phyloP scores from a whole-genome alignment of 2,113 vertebrate species.

The Parus major region DNA sequence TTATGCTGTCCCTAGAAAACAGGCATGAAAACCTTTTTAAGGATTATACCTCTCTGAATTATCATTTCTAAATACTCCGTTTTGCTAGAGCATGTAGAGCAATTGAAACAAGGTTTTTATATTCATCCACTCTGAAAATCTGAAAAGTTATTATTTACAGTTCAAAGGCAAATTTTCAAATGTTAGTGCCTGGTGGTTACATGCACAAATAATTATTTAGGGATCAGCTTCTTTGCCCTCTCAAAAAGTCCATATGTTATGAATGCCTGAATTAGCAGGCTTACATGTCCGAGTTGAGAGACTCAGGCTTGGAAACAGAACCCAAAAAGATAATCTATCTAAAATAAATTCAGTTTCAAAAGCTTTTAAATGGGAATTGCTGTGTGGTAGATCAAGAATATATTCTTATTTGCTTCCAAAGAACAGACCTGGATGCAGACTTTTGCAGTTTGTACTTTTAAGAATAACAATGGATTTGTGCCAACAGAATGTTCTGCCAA shows the following conservation, averaged over 20 bases:
- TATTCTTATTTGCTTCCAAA: background rate
- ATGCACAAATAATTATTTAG: background rate
- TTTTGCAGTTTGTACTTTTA: background rate
- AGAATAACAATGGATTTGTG: background rate
- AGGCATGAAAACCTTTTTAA: background rate
- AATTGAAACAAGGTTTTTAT: background rate
- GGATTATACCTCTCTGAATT: background rate
- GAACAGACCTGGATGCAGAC: background rate
- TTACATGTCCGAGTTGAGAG: background rate
- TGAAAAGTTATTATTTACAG: background rate
- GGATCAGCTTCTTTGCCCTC: background rate
- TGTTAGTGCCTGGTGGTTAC: background rate
- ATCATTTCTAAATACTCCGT: background rate
- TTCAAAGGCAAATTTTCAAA: background rate
- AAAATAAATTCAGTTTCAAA: background rate
- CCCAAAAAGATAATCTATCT: background rate
- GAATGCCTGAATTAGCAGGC: background rate
- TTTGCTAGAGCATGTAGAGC: background rate
- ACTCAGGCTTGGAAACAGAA: background rate
- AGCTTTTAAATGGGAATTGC: background rate
- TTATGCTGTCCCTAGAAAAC: background rate
- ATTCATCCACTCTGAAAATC: background rate
- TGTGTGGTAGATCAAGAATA: background rate
- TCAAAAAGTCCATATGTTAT: background rate
- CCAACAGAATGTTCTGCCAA: background rate